Conservation (phyloP, 2,797 vertebrate genomes). For the Hydrophis major region DNA sequence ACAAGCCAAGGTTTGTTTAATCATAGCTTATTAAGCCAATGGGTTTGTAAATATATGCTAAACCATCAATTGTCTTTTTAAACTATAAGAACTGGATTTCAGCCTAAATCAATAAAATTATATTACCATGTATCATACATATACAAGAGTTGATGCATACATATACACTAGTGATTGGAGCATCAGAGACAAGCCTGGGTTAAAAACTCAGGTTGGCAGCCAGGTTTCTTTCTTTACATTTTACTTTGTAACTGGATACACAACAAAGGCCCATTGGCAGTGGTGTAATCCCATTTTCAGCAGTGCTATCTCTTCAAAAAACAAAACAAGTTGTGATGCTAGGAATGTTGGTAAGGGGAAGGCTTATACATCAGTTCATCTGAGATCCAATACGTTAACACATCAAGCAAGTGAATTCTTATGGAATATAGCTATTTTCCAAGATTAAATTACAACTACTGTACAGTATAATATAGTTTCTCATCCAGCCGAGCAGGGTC, state of each 20-base stretch:
- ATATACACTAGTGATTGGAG: neutral
- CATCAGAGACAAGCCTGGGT: neutral
- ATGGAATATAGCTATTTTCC: neutral
- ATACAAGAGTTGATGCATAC: neutral
- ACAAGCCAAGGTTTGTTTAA: neutral
- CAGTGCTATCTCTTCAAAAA: neutral
- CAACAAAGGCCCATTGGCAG: neutral
- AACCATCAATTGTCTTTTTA: neutral
- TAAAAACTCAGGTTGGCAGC: neutral
- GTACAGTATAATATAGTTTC: neutral
- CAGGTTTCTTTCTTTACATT: neutral
- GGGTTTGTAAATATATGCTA: neutral
- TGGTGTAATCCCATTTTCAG: neutral
- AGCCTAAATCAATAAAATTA: neutral
- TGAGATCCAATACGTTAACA: neutral
- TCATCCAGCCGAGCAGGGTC: neutral
- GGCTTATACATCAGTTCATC: neutral
- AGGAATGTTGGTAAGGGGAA: too few relatives aligned
- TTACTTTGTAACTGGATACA: neutral
- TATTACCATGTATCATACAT: neutral
- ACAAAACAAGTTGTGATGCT: neutral
- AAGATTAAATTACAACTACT: neutral
- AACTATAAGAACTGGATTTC: neutral
- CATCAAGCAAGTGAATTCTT: neutral
- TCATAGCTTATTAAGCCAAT: neutral